A percentile compares a stretch with the other conserved stretches of the same genome.
phyloP scores from a whole-genome alignment of 2,113 vertebrate species.

The Indicator indicator region DNA sequence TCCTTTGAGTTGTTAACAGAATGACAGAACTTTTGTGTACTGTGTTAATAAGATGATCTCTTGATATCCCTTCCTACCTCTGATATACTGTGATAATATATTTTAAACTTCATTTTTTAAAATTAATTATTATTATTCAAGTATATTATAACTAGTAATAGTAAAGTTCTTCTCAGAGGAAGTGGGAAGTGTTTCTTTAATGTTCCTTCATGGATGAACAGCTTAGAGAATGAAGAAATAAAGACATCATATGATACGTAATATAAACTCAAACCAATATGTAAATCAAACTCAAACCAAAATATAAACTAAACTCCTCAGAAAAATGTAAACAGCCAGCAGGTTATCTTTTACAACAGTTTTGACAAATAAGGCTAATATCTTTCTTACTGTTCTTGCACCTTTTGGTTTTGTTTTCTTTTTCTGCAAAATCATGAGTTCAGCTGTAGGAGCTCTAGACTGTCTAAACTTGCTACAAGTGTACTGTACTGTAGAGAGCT shows the following conservation, averaged over 20 bases:
- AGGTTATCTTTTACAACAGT: conserved; percentile 1
- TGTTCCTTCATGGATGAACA: neutral
- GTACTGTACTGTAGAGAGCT: conserved; percentile 11
- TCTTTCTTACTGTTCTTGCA: conserved; percentile 17
- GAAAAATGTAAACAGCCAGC: neutral
- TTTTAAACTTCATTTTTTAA: neutral
- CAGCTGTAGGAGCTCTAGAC: conserved; percentile 4
- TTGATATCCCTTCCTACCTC: too few relatives aligned
- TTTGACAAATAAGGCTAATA: conserved; percentile 51
- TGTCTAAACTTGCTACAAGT: conserved; percentile 48
- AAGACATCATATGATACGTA: neutral
- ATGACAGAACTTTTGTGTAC: neutral
- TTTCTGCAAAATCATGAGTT: conserved; percentile 16
- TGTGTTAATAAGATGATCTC: neutral
- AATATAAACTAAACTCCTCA: too few relatives aligned
- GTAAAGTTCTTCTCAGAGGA: neutral
- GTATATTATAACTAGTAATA: neutral
- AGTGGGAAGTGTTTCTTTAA: neutral
- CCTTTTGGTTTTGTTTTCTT: neutral
- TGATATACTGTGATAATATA: neutral
- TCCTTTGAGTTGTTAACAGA: neutral
- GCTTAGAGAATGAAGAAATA: neutral
- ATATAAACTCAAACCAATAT: neutral
- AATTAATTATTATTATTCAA: neutral
- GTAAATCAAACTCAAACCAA: neutral